These are phyloP conservation scores for Dascillus cervinus DNA, from an alignment of 2,888 invertebrate species.

Conservation along the genomic window DNA sequence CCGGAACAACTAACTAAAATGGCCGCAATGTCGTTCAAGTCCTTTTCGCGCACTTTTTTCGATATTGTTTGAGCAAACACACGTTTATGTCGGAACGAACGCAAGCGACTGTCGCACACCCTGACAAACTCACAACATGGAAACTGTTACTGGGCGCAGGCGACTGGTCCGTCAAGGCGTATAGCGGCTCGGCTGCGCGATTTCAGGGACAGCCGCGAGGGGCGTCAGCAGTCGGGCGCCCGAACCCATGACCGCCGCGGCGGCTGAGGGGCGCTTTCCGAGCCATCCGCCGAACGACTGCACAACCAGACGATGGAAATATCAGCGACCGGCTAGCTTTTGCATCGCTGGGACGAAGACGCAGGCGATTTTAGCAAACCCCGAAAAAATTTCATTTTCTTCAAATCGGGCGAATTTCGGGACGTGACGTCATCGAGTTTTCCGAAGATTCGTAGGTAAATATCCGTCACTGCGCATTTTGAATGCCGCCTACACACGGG, in stretches of 20 bases:
- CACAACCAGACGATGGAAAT: too few relatives aligned
- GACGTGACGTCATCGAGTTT: not conserved
- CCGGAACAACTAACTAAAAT: not conserved
- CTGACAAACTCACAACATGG: conserved; percentile 36
- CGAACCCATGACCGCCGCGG: not conserved
- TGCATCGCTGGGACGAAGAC: too few relatives aligned
- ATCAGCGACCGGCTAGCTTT: too few relatives aligned
- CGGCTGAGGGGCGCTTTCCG: too few relatives aligned
- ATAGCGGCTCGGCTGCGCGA: conserved; percentile 14
- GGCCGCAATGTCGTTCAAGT: not conserved
- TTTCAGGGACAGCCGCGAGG: conserved; percentile 11
- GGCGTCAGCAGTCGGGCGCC: conserved; percentile 14
- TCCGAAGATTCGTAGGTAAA: conserved; percentile 12
- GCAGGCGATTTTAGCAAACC: too few relatives aligned
- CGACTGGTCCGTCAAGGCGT: conserved; percentile 25
- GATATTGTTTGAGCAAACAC: conserved; percentile 7
- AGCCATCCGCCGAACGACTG: too few relatives aligned
- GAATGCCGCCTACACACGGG: conserved; percentile 20
- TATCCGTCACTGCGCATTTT: conserved; percentile 19
- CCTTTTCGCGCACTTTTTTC: conserved; percentile 8
- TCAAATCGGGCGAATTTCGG: too few relatives aligned
- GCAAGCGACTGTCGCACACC: conserved; percentile 24
- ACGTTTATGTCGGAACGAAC: conserved; percentile 14
- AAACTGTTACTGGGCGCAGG: conserved; percentile 37
- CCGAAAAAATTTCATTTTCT: too few relatives aligned